phyloP scores from a whole-genome alignment of 2,888 invertebrate genomes.

The Xylota sylvarum region DNA sequence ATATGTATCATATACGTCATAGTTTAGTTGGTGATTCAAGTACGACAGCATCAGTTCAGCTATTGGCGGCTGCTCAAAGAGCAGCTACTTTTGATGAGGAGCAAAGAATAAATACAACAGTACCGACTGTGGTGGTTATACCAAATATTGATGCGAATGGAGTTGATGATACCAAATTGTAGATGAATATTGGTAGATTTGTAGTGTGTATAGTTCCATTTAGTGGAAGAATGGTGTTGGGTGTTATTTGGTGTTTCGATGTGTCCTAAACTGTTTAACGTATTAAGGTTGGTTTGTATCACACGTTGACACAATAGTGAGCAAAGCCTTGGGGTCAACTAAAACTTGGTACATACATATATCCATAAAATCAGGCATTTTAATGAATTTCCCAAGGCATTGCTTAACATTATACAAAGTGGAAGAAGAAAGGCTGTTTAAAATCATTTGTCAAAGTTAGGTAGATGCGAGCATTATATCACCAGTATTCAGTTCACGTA shows the following conservation, averaged over 20 bases:
- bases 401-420: too few relatives aligned
- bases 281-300: too few relatives aligned
- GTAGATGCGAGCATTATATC: too few relatives aligned
- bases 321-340: too few relatives aligned
- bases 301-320: too few relatives aligned
- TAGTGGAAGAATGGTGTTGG: constrained; percentile 26
- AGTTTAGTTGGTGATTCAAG: constrained; percentile 79
- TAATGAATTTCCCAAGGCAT: too few relatives aligned
- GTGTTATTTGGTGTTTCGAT: constrained; percentile 54
- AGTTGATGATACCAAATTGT: constrained; percentile 84
- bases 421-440: too few relatives aligned
- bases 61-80: constrained; percentile 75
- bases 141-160: constrained; percentile 81
- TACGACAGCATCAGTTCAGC: constrained; percentile 78
- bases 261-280: constrained; percentile 17
- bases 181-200: constrained; percentile 66
- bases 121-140: constrained; percentile 84
- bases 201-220: constrained; percentile 12
- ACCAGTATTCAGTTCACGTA: too few relatives aligned
- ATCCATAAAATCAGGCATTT: too few relatives aligned
- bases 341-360: too few relatives aligned
- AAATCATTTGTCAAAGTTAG: too few relatives aligned
- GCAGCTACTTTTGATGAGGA: constrained; percentile 79
- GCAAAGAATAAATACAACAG: constrained; percentile 77
- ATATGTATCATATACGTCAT: constrained; percentile 79